Base-by-base conservation (phyloP, 2,113 vertebrate species). In the Takifugu flavidus region DNA sequence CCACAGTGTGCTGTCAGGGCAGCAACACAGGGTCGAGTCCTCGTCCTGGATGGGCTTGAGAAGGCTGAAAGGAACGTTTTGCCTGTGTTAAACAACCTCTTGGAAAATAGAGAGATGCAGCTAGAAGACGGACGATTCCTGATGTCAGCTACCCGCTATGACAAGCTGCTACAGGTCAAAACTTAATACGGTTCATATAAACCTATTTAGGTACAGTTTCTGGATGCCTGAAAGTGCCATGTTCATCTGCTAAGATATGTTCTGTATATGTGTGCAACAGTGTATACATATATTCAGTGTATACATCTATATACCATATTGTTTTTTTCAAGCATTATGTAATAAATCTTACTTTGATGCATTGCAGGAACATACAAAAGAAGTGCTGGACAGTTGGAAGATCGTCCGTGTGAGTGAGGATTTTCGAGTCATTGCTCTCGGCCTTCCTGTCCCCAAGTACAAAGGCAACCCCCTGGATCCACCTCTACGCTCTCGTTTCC, bases 41-140 rank as follows among this genome's bases (percentile, higher is more conserved):
- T 99, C 39, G 83, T 99, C 51, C 86, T 99, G 85, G 97, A 99
- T 86, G 97, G 97, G 2, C 81, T 99, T 79, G 97, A 98, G 84
- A 98, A 98, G 71, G 96, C 95, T 0, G 97, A 99, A 76, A 90
- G 97, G 25, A 99, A 99, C 0, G 96, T 99, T 1, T 82, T 98
- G 46, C 97, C 97, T 0, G 93, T 99, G 25, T 88, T 99, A 47
- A 99, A 98, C 88, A 99, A 99, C 86, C 89, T 99, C 69, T 85
- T 99, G 83, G 97, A 99, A 84, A 99, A 99, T 0, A 85, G 97
- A 54, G 96, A 99, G 86, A 98, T 98, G 96, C 96, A 98, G 59
- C 93, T 99, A 59, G 96, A 98, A 80, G 97, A 99, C 10, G 97
- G 97, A 13, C 95, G 96, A 39, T 98, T 98, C 81, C 93, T 99